These are phyloP conservation scores for Spinus pinus DNA, from an alignment of 2,797 vertebrate genomes.

Conservation along the genomic window DNA sequence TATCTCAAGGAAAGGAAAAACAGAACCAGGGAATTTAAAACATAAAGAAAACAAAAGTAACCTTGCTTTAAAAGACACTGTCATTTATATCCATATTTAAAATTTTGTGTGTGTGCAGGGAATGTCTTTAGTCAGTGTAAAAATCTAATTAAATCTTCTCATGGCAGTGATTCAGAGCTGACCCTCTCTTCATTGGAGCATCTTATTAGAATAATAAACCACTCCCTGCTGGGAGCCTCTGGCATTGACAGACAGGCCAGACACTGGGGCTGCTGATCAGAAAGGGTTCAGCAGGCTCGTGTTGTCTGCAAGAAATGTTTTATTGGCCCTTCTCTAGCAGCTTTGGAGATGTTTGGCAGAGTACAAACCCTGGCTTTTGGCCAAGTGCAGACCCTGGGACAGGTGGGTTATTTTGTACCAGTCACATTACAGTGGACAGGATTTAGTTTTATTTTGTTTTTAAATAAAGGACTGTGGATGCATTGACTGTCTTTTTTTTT, in stretches of 20 bases:
- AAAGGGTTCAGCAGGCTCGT: neutral
- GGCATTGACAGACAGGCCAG: neutral
- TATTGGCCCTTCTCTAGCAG: neutral
- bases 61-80: neutral
- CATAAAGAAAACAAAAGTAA: neutral
- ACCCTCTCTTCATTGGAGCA: neutral
- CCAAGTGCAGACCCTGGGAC: neutral
- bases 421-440: neutral
- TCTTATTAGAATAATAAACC: neutral
- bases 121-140: neutral
- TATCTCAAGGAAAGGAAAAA: neutral
- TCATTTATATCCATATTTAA: neutral
- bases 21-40: neutral
- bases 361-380: neutral
- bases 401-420: neutral
- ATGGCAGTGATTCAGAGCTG: neutral
- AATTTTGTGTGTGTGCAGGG: neutral
- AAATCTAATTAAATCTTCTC: slow-evolving; percentile 18
- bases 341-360: neutral
- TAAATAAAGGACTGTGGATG: neutral
- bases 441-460: neutral
- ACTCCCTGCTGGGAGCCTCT: slow-evolving; percentile 11
- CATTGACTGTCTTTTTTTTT: neutral
- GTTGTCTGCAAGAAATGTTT: neutral
- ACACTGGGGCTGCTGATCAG: neutral